Evolutionary conservation across 2,888 invertebrate genomes (phyloP), one percentile per base, ranked within the genome.

Genomic region (Agrochola lota): DNA sequence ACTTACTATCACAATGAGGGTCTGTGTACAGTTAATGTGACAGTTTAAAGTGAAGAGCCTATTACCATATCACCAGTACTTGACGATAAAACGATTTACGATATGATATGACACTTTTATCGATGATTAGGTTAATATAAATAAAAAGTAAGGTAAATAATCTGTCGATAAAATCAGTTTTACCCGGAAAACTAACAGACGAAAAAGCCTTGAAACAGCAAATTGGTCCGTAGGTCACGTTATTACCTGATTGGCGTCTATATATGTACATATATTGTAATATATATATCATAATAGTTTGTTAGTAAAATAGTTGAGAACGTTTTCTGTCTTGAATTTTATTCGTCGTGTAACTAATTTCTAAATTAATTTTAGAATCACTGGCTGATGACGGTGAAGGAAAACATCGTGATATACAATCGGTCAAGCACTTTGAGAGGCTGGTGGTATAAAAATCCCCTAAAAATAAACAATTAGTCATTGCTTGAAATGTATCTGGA

Each of bases 111-210:
- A 57, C 26, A 35, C 2, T 40, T n/a, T 75, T 66, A 75, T 81
- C 72, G 43, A 70, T 66, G 71, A 72, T 71, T 46, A 46, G 8
- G 55, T 43, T 52, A 43, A 12, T 81, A 59, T 81, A 59, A 35
- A 60, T 73, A 52, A 74, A 59, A 63, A 46, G 55, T 46, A 20
- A 62, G 30, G 30, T 49, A 80, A 71, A 71, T 71, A 74, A 74
- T 85, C 60, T 66, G n/a, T 63, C 46, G 63, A 69, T 71, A 49
- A 62, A 84, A 84, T 85, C 60, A 49, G 85, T 71, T 72, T 66
- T 52, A 68, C 59, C 75, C 71, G 68, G 75, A 75, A 59, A 81
- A 72, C 12, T 9, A 17, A 35, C 8, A 67, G 12, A 46, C 63
- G 8, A 71, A 68, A 64, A 68, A 57, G 5, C 74, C 71, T 85